Evolutionary conservation across 2,888 invertebrate species (phyloP).

Genomic region (Polydrusus pterygomalis): DNA sequence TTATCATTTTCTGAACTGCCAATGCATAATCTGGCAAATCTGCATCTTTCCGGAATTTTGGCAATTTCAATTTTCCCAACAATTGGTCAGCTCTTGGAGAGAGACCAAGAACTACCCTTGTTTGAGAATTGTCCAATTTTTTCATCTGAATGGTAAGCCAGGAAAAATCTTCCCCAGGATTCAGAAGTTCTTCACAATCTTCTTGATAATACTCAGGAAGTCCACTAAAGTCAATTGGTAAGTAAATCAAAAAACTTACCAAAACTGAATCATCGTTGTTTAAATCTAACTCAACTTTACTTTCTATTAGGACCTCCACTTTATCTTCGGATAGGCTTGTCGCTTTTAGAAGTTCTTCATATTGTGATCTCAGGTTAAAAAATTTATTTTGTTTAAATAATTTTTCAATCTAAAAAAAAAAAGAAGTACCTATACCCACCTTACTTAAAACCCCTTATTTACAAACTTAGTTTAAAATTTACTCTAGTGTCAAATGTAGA

Average conservation of each 20-base stretch:
- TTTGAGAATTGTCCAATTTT: constrained; percentile 68
- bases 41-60: constrained; percentile 69
- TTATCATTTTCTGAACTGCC: constrained; percentile 74
- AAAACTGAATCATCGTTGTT: constrained; percentile 57
- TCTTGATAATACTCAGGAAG: constrained; percentile 74
- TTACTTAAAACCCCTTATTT: too few species aligned
- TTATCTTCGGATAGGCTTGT: constrained; percentile 74
- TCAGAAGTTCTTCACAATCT: constrained; percentile 59
- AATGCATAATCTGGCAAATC: constrained; percentile 76
- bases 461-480: too few species aligned
- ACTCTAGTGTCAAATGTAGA: too few species aligned
- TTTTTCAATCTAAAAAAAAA: constrained; percentile 60
- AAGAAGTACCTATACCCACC: too few species aligned
- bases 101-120: constrained; percentile 72
- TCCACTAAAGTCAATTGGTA: constrained; percentile 78
- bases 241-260: constrained; percentile 78
- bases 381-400: constrained; percentile 73
- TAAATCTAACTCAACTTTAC: constrained; percentile 46
- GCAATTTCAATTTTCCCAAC: constrained; percentile 72
- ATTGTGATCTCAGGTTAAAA: constrained; percentile 78
- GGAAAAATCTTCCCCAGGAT: constrained; percentile 64
- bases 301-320: constrained; percentile 80
- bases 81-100: constrained; percentile 74
- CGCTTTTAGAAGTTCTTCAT: constrained; percentile 76
- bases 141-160: constrained; percentile 63